Evolutionary conservation across 2,113 vertebrate species (phyloP).

Genomic region (Leiothrix lutea): DNA sequence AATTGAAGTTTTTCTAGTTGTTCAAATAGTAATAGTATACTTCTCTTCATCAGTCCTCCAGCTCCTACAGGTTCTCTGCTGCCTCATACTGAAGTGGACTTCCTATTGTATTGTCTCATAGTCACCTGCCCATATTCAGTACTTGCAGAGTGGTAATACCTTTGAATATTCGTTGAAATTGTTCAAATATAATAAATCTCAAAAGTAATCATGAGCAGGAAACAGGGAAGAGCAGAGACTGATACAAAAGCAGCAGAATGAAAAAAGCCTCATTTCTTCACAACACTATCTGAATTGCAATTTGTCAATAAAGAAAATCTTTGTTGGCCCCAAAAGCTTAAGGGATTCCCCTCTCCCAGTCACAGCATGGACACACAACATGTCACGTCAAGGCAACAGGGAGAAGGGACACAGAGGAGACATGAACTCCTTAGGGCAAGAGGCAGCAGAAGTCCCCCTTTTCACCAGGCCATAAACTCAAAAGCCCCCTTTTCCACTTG

Average conservation of each 20-base stretch:
- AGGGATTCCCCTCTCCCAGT: background rate
- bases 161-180: background rate
- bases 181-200: background rate
- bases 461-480: background rate
- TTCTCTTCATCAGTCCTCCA: background rate
- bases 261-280: background rate
- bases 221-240: background rate
- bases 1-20: background rate
- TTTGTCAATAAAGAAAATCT: background rate
- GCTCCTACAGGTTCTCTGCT: background rate
- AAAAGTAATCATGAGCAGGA: background rate
- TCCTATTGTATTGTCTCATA: background rate
- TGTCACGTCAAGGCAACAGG: background rate
- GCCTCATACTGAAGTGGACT: background rate
- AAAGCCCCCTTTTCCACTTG: background rate
- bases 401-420: background rate
- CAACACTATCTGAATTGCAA: fast-evolving
- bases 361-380: background rate
- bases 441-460: background rate
- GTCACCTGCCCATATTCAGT: background rate
- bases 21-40: background rate
- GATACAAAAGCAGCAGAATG: background rate
- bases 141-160: background rate
- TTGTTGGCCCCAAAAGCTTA: background rate
- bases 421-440: background rate